phyloP scores from a whole-genome alignment of 2,888 invertebrate genomes.

The Dicyrtomina minuta region DNA sequence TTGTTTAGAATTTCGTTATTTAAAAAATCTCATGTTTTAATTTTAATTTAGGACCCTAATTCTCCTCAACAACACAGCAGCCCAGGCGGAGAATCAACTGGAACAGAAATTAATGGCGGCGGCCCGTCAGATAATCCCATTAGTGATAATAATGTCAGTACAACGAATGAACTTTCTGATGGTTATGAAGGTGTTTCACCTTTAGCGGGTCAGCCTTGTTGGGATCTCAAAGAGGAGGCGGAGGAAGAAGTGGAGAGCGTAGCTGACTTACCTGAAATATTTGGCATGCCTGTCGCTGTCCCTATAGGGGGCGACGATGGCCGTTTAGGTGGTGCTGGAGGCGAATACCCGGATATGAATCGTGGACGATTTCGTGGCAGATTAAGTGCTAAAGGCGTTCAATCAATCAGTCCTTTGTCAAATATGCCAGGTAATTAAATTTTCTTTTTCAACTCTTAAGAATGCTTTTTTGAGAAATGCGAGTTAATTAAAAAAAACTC shows the following conservation, averaged over 20 bases:
- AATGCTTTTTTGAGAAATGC: neutral
- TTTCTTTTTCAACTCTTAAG: too few species aligned
- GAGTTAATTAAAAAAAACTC: too few species aligned
- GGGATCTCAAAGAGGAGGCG: slow-evolving; percentile 54
- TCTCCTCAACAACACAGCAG: slow-evolving; percentile 67
- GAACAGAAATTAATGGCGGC: slow-evolving; percentile 53
- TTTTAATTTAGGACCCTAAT: slow-evolving; percentile 61
- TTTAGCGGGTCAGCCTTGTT: slow-evolving; percentile 46
- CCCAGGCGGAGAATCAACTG: slow-evolving; percentile 52
- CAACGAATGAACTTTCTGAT: slow-evolving; percentile 56
- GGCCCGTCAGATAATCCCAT: slow-evolving; percentile 59
- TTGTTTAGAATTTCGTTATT: neutral
- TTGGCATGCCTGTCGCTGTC: slow-evolving; percentile 47
- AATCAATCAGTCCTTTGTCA: slow-evolving; percentile 58
- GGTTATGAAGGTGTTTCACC: slow-evolving; percentile 52
- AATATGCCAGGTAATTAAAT: slow-evolving; percentile 54
- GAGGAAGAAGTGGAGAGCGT: slow-evolving; percentile 54
- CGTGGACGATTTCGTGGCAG: slow-evolving; percentile 57
- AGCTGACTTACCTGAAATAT: slow-evolving; percentile 47
- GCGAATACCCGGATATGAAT: slow-evolving; percentile 36
- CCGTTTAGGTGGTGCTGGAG: slow-evolving; percentile 30
- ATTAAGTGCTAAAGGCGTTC: slow-evolving; percentile 63
- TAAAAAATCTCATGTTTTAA: neutral
- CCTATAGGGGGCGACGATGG: slow-evolving; percentile 40
- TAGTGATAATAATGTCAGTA: slow-evolving; percentile 60